Conservation (phyloP, 1,140 invertebrate genomes). For the Zophobas atratus region DNA sequence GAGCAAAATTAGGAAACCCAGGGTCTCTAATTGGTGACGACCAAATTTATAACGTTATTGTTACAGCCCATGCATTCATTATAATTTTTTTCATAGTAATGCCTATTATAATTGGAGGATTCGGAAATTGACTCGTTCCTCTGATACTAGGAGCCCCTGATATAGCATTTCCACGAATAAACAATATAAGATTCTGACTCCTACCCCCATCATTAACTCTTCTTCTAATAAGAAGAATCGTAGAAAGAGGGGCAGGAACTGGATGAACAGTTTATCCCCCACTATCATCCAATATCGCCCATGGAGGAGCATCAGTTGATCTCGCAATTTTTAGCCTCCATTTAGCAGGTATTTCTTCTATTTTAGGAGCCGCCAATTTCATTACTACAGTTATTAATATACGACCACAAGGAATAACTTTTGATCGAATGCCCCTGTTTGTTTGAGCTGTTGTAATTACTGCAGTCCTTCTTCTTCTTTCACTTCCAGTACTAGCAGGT, state of each 20-base stretch:
- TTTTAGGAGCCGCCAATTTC: slow-evolving; percentile 80
- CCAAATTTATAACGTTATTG: slow-evolving; percentile 81
- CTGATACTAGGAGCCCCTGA: slow-evolving; percentile 80
- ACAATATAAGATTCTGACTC: slow-evolving; percentile 86
- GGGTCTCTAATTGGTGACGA: slow-evolving; percentile 76
- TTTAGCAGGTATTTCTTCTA: slow-evolving; percentile 77
- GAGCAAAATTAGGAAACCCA: slow-evolving; percentile 76
- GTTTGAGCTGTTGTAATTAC: slow-evolving; percentile 80
- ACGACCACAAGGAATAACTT: slow-evolving; percentile 68
- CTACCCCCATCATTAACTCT: slow-evolving; percentile 75
- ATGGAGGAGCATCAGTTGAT: slow-evolving; percentile 76
- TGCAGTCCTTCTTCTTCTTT: slow-evolving; percentile 74
- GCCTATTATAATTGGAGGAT: slow-evolving; percentile 84
- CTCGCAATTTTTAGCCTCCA: slow-evolving; percentile 79
- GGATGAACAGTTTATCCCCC: slow-evolving; percentile 82
- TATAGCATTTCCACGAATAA: slow-evolving; percentile 84
- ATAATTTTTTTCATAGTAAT: slow-evolving; percentile 89
- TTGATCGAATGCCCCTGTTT: slow-evolving; percentile 75
- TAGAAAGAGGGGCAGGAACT: slow-evolving; percentile 76
- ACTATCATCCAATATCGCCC: slow-evolving; percentile 72
- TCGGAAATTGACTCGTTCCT: slow-evolving; percentile 84
- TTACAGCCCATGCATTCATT: slow-evolving; percentile 82
- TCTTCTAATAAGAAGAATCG: slow-evolving; percentile 72
- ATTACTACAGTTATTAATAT: slow-evolving; percentile 76
- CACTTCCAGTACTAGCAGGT: slow-evolving; percentile 80